Percentiles rank a stretch among this genome's conserved stretches.
Conservation (phyloP, 2,888 invertebrate genomes). For the Melanotus villosus region DNA sequence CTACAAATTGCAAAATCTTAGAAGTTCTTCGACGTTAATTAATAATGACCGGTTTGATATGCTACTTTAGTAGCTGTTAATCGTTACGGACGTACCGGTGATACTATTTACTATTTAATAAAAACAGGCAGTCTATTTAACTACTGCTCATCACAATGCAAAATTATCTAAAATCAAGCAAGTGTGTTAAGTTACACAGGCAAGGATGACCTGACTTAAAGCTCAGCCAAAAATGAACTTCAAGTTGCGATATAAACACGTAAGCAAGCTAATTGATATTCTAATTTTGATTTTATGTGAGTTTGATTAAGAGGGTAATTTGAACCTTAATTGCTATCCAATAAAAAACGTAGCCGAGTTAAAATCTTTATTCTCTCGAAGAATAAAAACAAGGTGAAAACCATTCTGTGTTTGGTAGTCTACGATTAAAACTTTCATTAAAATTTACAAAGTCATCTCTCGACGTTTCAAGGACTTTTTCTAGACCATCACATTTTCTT, state of each 20-base stretch:
- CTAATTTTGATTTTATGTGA: no score
- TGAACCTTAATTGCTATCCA: no score
- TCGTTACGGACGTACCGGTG: not conserved
- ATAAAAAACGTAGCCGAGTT: not conserved
- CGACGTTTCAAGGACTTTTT: not conserved
- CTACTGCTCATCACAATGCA: no score
- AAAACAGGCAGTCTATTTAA: no score
- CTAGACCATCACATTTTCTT: slow-evolving; percentile 5
- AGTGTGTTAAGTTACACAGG: no score
- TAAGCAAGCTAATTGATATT: no score
- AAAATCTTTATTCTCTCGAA: not conserved
- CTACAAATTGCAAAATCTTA: slow-evolving; percentile 1
- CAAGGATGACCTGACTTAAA: no score
- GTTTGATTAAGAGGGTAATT: no score
- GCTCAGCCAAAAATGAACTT: no score
- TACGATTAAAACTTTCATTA: not conserved
- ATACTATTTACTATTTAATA: no score
- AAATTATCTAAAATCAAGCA: no score
- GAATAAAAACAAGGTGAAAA: not conserved
- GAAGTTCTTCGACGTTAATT: not conserved
- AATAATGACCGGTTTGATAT: not conserved
- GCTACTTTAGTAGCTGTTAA: not conserved
- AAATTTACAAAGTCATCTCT: not conserved
- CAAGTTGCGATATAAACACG: no score
- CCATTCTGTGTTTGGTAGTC: not conserved